Evolutionary conservation across 2,113 vertebrate species (phyloP), one percentile per base, ranked within the genome.

Genomic region (Puntigrus tetrazona): DNA sequence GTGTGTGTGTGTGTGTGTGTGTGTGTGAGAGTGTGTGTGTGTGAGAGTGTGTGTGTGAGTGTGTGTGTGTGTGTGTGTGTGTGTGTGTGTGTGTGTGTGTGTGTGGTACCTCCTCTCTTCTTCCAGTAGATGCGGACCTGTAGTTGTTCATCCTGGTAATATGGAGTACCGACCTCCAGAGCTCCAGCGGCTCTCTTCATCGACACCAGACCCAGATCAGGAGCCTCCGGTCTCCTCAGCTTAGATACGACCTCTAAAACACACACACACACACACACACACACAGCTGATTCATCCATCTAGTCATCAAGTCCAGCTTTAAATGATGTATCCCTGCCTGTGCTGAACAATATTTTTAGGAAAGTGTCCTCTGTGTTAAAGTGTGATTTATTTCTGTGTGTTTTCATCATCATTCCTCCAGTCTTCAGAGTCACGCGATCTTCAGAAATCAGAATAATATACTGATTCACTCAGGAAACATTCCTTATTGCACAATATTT

Each of bases 121-220:
- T 98, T 99, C 97, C 97, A 99, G 92, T 98, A 98, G 70, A 98
- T 92, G 84, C 97, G 97, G 88, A 96, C 95, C 88, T 99, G 97
- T 80, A 99, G 96, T 73, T 95, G 95, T 90, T 92, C 92, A 75
- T 99, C 96, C 85, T 97, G 96, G 90, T 95, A 97, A 92, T 97
- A 97, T 5, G 96, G 97, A 2, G 94, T 92, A 77, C 97, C 97
- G 3, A 98, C 92, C 92, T 98, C 97, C 41, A 98, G 93, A 31
- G 95, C 94, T 72, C 94, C 94, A 1, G 92, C 50, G 0, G 93
- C 90, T 82, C 94, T 94, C 82, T 95, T 95, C 83, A 93, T 91
- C 82, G 93, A 92, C 82, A 94, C 92, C 0, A 92, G 85, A 9
- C 94, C 89, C 65, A 93, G 84, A 61, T 85, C 61, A 5, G 91